Evolutionary conservation across 2,888 invertebrate species (phyloP), one percentile per base, ranked within the genome.

Genomic region (Artemia sp.): DNA sequence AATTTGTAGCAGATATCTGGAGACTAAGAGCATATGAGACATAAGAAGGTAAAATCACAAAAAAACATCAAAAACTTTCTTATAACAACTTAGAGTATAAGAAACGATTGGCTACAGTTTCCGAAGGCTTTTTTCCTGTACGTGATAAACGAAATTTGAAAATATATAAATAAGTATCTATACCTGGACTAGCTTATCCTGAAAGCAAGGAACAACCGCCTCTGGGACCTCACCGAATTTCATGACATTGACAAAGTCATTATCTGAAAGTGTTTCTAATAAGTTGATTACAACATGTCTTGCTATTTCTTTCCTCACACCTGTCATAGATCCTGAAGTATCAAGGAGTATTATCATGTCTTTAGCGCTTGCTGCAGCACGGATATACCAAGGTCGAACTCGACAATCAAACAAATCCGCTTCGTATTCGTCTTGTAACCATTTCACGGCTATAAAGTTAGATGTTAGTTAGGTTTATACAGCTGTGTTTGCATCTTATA

Each of bases 281-380:
- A 99, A 86, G 64, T 89, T 88, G 71, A 85, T 83, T 38, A 96
- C 87, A 1, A 96, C 96, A 75, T 89, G 86, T 75, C 87, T 85
- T 12, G 92, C 94, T 74, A 97, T 94, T 80, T 93, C 92, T 76
- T 90, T 85, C 73, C 88, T 83, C 72, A 89, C 86, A 0, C 96
- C 97, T 51, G 86, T 87, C 97, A 98, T 98, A 24, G 95, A 96
- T 19, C 98, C 98, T 68, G 95, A 94, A 70, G 87, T 86, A 77
- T 99, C 98, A 72, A 98, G 83, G 70, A 99, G 82, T 71, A 99
- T 93, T 51, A 98, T 85, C 74, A 98, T 88, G 76, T 97, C 96
- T 80, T 98, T 98, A 10, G 96, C 93, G 75, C 94, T 94, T 0
- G 96, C 94, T 0, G 97, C 93, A 0, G 96, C 96, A 80, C 95